Percentiles rank a stretch among this genome's conserved stretches.
phyloP scores from a whole-genome alignment of 2,888 invertebrate species.

The Melanostoma scalare region DNA sequence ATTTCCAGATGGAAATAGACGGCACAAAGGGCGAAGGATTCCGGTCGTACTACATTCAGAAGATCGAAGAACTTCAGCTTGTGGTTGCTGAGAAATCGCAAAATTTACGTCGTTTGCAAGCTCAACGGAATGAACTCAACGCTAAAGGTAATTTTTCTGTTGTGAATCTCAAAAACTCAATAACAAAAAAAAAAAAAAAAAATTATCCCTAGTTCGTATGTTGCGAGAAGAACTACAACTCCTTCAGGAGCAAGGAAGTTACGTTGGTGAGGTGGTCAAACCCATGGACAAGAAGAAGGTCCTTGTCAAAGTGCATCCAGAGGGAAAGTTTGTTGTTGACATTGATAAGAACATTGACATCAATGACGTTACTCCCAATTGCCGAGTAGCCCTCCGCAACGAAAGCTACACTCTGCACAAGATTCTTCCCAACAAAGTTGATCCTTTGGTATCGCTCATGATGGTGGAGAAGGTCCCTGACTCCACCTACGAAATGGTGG shows the following conservation, averaged over 20 bases:
- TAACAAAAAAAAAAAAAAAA: background rate
- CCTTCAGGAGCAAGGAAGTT: slow-evolving; percentile 98
- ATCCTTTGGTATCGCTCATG: slow-evolving; percentile 99
- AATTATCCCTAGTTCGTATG: slow-evolving; percentile 90
- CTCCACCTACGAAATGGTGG: slow-evolving; percentile 99
- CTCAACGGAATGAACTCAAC: slow-evolving; percentile 99
- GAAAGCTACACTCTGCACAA: slow-evolving; percentile 99
- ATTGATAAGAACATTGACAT: slow-evolving; percentile 99
- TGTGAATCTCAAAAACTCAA: background rate
- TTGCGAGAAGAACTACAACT: slow-evolving; percentile 98
- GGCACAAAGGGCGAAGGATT: slow-evolving; percentile 89
- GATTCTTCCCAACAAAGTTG: slow-evolving; percentile 99
- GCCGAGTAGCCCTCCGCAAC: slow-evolving; percentile 97
- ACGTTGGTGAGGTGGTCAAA: slow-evolving; percentile 99
- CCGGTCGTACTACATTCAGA: slow-evolving; percentile 97
- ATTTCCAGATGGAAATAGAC: slow-evolving; percentile 80
- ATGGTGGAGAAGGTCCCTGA: slow-evolving; percentile 99
- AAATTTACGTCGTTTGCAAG: slow-evolving; percentile 97
- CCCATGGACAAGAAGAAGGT: slow-evolving; percentile 99
- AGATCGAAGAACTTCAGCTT: slow-evolving; percentile 98
- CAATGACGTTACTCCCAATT: slow-evolving; percentile 98
- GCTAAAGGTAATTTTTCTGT: slow-evolving; percentile 89
- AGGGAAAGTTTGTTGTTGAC: slow-evolving; percentile 99
- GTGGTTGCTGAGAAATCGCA: slow-evolving; percentile 98
- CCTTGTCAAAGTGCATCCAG: slow-evolving; percentile 98